A percentile compares a stretch with the other conserved stretches of the same genome.
These are phyloP conservation scores for Bursaphelenchus mucronatus DNA, from an alignment of 1,140 invertebrate species.

Conservation along the genomic window DNA sequence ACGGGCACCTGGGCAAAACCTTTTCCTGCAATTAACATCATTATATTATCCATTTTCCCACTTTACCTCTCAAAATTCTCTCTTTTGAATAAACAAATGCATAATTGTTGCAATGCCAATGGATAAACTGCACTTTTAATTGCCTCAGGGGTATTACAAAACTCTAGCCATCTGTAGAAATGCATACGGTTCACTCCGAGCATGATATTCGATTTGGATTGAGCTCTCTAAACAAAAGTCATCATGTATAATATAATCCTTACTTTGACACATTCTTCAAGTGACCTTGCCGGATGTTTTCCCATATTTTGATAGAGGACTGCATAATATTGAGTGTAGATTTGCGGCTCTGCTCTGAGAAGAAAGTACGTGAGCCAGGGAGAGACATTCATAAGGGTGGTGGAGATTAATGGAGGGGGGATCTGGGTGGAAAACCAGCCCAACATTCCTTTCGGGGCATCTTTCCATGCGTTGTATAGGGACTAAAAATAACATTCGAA, in stretches of 20 bases:
- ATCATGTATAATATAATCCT: background rate
- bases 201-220: slow-evolving; percentile 26
- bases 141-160: slow-evolving; percentile 14
- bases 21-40: slow-evolving; percentile 18
- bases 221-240: slow-evolving; percentile 27
- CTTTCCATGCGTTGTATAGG: slow-evolving; percentile 31
- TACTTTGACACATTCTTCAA: slow-evolving; percentile 37
- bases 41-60: slow-evolving; percentile 5
- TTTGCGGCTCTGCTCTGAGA: slow-evolving; percentile 25
- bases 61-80: slow-evolving; percentile 20
- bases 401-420: slow-evolving; percentile 30
- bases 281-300: slow-evolving; percentile 30
- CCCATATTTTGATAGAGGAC: slow-evolving; percentile 8
- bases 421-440: slow-evolving; percentile 38
- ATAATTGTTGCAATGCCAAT: slow-evolving; percentile 36
- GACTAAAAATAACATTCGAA: slow-evolving; percentile 19
- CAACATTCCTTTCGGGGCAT: slow-evolving; percentile 29
- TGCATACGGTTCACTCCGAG: slow-evolving; percentile 27
- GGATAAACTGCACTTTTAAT: slow-evolving; percentile 29
- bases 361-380: slow-evolving; percentile 41
- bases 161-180: slow-evolving; percentile 40
- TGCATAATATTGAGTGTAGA: slow-evolving; percentile 21
- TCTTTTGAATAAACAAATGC: slow-evolving; percentile 28
- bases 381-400: slow-evolving; percentile 17
- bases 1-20: slow-evolving; percentile 28